A percentile compares a stretch with the other conserved stretches of the same genome.
Conservation (phyloP, 2,113 vertebrate species). For the Ramphastos sulfuratus region DNA sequence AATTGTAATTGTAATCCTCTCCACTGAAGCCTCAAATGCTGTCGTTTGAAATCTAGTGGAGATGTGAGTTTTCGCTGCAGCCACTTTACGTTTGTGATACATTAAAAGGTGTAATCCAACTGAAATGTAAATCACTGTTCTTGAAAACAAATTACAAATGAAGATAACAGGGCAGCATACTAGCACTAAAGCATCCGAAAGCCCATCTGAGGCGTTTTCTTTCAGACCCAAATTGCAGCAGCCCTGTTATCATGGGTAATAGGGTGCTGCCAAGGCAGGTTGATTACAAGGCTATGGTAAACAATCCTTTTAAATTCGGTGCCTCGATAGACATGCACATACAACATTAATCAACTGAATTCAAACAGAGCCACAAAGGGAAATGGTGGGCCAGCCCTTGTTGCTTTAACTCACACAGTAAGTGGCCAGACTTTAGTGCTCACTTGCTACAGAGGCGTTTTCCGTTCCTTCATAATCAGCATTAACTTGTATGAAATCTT, state of each 20-base stretch:
- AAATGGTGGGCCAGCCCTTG: slow-evolving; percentile 16
- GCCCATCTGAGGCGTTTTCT: slow-evolving; percentile 64
- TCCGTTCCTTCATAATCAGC: neutral
- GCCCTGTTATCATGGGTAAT: slow-evolving; percentile 84
- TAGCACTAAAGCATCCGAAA: slow-evolving; percentile 80
- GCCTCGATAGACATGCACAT: slow-evolving; percentile 62
- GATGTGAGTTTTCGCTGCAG: slow-evolving; percentile 73
- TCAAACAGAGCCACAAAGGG: slow-evolving; percentile 68
- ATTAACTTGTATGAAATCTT: slow-evolving; percentile 45
- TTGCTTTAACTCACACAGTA: slow-evolving; percentile 58
- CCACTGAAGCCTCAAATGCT: slow-evolving; percentile 83
- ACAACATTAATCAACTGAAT: slow-evolving; percentile 82
- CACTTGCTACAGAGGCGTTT: neutral
- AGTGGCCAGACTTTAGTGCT: slow-evolving; percentile 56
- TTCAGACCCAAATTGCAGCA: slow-evolving; percentile 82
- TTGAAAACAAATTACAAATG: slow-evolving; percentile 91
- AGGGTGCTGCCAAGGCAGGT: slow-evolving; percentile 81
- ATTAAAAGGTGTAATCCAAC: slow-evolving; percentile 92
- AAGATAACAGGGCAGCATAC: slow-evolving; percentile 82
- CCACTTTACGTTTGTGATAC: slow-evolving; percentile 79
- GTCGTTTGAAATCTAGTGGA: slow-evolving; percentile 82
- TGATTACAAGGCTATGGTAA: slow-evolving; percentile 87
- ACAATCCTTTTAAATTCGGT: slow-evolving; percentile 79
- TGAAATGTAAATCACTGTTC: slow-evolving; percentile 96
- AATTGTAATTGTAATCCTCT: slow-evolving; percentile 90